These are phyloP conservation scores for Bombus confusus DNA, from an alignment of 1,140 invertebrate species.

Conservation along the genomic window DNA sequence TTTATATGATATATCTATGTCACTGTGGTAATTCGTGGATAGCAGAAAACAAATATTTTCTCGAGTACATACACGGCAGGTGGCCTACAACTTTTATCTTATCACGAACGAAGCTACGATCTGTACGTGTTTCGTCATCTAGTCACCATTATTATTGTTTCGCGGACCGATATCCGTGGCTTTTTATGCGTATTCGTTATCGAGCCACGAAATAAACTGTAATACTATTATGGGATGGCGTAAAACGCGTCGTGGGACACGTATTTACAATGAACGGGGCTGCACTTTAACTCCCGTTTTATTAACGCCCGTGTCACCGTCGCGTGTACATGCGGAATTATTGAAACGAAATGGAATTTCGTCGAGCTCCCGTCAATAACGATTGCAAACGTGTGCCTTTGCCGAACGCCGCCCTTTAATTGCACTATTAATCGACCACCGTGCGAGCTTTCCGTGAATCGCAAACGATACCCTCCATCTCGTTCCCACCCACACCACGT, in stretches of 20 bases:
- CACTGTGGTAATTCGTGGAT: no score
- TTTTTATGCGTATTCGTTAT: slow-evolving; percentile 54
- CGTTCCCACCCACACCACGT: not conserved
- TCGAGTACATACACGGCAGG: not conserved
- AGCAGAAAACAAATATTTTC: not conserved
- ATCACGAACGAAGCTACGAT: not conserved
- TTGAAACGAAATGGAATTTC: slow-evolving; percentile 53
- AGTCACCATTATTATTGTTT: slow-evolving; percentile 17
- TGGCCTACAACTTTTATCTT: not conserved
- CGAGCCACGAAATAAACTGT: slow-evolving; percentile 50
- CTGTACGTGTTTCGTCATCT: not conserved
- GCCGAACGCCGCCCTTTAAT: slow-evolving; percentile 30
- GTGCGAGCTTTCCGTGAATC: not conserved
- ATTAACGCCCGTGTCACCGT: slow-evolving; percentile 49
- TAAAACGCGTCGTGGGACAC: slow-evolving; percentile 26
- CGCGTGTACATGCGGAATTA: slow-evolving; percentile 33
- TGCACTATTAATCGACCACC: slow-evolving; percentile 42
- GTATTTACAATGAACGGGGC: slow-evolving; percentile 40
- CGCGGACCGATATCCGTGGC: slow-evolving; percentile 5
- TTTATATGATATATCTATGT: no score
- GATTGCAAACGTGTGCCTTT: slow-evolving; percentile 32
- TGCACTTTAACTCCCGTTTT: slow-evolving; percentile 54
- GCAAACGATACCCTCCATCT: not conserved
- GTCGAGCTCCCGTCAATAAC: slow-evolving; percentile 37
- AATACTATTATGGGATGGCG: slow-evolving; percentile 30